These are phyloP conservation scores for Rhagoletis zephyria DNA, from an alignment of 1,140 invertebrate species.

Conservation along the genomic window DNA sequence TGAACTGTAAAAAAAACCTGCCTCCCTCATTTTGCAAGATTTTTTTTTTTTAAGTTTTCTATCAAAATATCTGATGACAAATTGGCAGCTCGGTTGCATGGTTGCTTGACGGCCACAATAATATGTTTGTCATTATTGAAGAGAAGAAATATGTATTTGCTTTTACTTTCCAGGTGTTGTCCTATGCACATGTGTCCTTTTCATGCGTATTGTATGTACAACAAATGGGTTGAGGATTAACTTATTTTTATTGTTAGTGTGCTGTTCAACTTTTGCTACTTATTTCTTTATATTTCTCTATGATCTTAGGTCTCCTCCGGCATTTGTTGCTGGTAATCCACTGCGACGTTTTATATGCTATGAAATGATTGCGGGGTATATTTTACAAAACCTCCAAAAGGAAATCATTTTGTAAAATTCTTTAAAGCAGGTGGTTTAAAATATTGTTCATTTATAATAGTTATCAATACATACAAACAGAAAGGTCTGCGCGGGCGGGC, in stretches of 20 bases:
- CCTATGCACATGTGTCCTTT: not conserved
- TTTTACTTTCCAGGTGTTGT: not conserved
- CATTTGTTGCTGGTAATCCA: too few relatives aligned
- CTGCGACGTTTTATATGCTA: too few relatives aligned
- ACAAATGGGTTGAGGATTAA: not conserved
- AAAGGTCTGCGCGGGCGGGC: too few relatives aligned
- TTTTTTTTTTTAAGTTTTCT: not conserved
- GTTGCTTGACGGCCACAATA: conserved; percentile 23
- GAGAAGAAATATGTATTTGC: not conserved
- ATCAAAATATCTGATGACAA: conserved; percentile 35
- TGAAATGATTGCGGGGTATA: too few relatives aligned
- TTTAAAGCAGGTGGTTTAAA: too few relatives aligned
- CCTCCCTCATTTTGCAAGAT: not conserved
- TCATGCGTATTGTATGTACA: not conserved
- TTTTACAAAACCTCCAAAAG: too few relatives aligned
- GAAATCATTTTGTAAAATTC: too few relatives aligned
- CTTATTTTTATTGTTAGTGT: not conserved
- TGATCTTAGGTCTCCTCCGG: too few relatives aligned
- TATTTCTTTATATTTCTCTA: not conserved
- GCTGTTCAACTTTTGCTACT: not conserved
- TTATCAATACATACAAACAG: too few relatives aligned
- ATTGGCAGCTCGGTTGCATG: conserved; percentile 46
- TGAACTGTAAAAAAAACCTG: conserved; percentile 28
- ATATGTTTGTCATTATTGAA: conserved; percentile 32
- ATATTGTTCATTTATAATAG: too few relatives aligned